Evolutionary conservation across 2,888 invertebrate genomes (phyloP).

Genomic region (Pollenia amentaria): DNA sequence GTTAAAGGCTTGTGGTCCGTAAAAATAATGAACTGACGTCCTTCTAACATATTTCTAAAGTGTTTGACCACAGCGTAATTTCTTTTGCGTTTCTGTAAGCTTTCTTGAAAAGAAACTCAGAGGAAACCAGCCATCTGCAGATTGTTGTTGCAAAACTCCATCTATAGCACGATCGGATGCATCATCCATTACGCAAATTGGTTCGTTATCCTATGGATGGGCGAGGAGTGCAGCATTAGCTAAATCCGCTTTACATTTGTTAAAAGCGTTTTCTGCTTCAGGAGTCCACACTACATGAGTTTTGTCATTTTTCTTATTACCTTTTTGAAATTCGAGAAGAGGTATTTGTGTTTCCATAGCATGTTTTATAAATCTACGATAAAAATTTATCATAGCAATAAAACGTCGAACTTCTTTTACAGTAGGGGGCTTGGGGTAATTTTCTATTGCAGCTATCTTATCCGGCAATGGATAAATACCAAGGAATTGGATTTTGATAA

Average conservation of each 20-base stretch:
- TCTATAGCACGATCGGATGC: background rate
- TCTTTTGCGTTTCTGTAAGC: constrained; percentile 8
- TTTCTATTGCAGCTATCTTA: constrained; percentile 2
- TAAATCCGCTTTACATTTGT: too few species aligned
- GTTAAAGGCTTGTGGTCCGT: background rate
- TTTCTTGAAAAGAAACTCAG: too few species aligned
- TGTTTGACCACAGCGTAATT: constrained; percentile 9
- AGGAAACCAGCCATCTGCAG: too few species aligned
- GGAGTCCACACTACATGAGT: too few species aligned
- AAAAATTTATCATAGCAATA: constrained; percentile 63
- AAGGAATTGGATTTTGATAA: constrained; percentile 4
- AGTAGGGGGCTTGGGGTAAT: background rate
- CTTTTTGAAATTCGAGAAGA: constrained; percentile 37
- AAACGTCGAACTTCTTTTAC: constrained; percentile 14
- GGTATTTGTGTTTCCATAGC: constrained; percentile 52
- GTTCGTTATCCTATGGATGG: constrained; percentile 1
- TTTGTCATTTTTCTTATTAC: constrained; percentile 36
- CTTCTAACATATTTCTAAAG: constrained; percentile 3
- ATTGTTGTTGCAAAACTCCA: too few species aligned
- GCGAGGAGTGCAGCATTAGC: background rate
- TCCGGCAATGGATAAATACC: constrained; percentile 22
- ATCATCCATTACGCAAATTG: constrained; percentile 9
- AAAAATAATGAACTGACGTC: background rate
- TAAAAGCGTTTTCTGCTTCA: too few species aligned
- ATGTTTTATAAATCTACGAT: constrained; percentile 56